Base-by-base conservation (phyloP, 2,797 vertebrate species). In the Tolypeutes matacus region DNA sequence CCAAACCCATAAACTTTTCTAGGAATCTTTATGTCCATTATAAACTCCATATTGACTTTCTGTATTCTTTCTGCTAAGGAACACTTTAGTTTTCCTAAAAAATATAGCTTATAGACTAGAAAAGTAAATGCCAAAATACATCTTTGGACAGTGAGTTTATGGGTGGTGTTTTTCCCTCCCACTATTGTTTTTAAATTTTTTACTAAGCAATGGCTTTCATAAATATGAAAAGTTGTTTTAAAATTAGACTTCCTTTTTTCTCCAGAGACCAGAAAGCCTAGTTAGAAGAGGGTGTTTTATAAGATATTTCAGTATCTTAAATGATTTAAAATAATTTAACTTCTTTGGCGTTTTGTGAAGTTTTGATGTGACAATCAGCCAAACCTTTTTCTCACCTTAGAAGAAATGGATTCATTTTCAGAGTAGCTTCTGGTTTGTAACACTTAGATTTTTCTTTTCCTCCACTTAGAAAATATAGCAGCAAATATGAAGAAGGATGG, bases 291-390 rank as follows among this genome's bases (percentile, higher is more conserved):
- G 78, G 36, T 27, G 29, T 78, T 49, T 56, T 56, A 17, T 83
- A 82, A 15, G 39, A 60, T 60, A 39, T 46, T 83, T 93, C 51
- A 91, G 12, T 34, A 64, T 81, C 12, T 34, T 84, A 62, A 73
- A 29, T 62, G n/a, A 86, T 82, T 81, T 76, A 85, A 91, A 95
- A 25, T 60, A 78, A 87, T 90, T 94, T 49, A 84, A 65, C 46
- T 80, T 11, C 13, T 88, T 42, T 86, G 75, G 72, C 20, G 23
- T 87, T 92, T 92, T 88, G 46, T 91, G 34, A 81, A 65, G 42
- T 31, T n/a, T 31, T 51, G 31, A 46, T 77, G 53, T 72, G 42
- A 72, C n/a, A 69, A 51, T 58, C 39, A 46, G 42, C 75, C 53
- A 42, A 27, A 23, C 29, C 56, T 89, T 77, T 69, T 25, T n/a